These are phyloP conservation scores for Drosophila pseudoananassae DNA, from an alignment of 1,140 invertebrate species.

Conservation along the genomic window DNA sequence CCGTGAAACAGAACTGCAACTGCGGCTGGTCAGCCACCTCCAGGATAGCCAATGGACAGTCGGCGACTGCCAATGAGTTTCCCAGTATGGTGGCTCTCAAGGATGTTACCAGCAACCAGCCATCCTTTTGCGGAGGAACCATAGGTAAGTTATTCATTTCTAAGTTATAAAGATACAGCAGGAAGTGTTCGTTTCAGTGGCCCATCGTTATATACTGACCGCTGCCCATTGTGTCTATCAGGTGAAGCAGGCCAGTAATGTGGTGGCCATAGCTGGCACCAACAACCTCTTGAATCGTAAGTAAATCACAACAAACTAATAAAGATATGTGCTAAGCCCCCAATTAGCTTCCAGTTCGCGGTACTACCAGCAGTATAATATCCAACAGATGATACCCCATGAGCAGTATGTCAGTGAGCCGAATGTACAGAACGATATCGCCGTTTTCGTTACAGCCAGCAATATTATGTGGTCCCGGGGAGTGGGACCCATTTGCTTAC, in stretches of 20 bases:
- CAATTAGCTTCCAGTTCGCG: constrained; percentile 52
- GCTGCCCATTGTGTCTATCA: constrained; percentile 64
- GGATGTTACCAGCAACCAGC: constrained; percentile 29
- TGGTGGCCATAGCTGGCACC: constrained; percentile 61
- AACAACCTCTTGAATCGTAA: constrained; percentile 60
- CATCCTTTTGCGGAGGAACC: constrained; percentile 60
- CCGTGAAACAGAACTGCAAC: constrained; percentile 53
- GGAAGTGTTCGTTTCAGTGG: constrained; percentile 31
- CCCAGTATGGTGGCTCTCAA: constrained; percentile 70
- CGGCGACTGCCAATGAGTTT: constrained; percentile 62
- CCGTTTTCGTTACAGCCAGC: constrained; percentile 49
- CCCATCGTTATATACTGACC: constrained; percentile 63
- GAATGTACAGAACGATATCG: constrained; percentile 64
- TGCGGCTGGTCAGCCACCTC: constrained; percentile 73
- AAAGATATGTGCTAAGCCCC: neutral
- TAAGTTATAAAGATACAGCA: neutral
- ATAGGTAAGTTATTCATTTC: constrained; percentile 52
- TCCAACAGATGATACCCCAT: constrained; percentile 55
- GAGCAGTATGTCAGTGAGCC: constrained; percentile 49
- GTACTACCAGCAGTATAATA: constrained; percentile 56
- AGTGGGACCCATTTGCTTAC: constrained; percentile 77
- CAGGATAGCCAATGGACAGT: constrained; percentile 69
- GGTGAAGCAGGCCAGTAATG: constrained; percentile 31
- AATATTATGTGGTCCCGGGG: constrained; percentile 69
- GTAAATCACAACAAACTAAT: neutral